Base-by-base conservation (phyloP, 2,888 invertebrate genomes). In the Polylopha cassiicola region DNA sequence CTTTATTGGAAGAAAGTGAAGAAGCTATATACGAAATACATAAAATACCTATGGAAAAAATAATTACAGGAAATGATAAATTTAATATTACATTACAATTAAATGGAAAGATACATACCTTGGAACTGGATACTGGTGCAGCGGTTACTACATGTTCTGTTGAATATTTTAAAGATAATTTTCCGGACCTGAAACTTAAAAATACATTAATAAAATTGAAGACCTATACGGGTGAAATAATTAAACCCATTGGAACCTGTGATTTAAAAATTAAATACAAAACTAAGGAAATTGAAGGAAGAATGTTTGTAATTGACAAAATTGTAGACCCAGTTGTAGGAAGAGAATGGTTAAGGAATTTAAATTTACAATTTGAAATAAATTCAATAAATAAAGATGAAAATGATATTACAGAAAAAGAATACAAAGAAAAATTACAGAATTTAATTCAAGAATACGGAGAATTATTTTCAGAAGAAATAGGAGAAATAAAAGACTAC, bases 401-500 rank as follows among this genome's bases (percentile, higher is more conserved):
- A 33, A 28, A n/a, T 7, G 33, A 43, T 28, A 34, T 41, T 10
- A 20, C 27, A 16, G 41, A 38, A 36, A 34, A 34, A 45, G 37
- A 44, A 31, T 47, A 28, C 24, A 8, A 39, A 21, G 22, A 14
- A 28, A 42, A 18, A 30, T 23, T 47, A 30, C 36, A 39, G 4
- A 24, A 43, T 6, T 27, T 47, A n/a, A n/a, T n/a, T n/a, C n/a
- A n/a, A n/a, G n/a, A 46, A 38, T 46, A 31, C n/a, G 23, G 32
- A 38, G 34, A 39, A 18, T 15, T 39, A 36, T 46, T 46, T 42
- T 8, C 38, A 18, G 41, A 41, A 27, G 28, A 43, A 14, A 39
- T 39, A 4, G 43, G 46, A 7, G 11, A 33, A 33, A 43, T 47
- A 1, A 41, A 37, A 4, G 28, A 45, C 18, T 45, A 31, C 18